Evolutionary conservation across 92 coral and sea anemone genomes (phyloP), one percentile per base, ranked within the genome.

Genomic region (Blastomussa wellsi): DNA sequence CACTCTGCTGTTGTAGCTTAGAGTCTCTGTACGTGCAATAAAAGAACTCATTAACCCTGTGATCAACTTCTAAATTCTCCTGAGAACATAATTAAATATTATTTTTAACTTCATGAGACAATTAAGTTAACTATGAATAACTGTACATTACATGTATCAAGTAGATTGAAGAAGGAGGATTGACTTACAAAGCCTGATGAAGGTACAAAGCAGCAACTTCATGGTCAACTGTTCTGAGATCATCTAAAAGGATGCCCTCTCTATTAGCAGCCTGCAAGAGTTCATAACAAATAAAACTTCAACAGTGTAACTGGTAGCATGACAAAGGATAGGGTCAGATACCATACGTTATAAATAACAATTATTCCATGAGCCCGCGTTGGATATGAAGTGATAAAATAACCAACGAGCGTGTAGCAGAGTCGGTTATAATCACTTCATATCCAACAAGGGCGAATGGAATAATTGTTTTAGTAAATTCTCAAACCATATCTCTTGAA

Each of bases 201-300:
- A 96, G 91, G 77, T 96, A 96, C 0, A 94, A 90, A 4, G 94
- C 90, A 47, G 98, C 98, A 4, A 94, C 88, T 70, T 96, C 99
- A 38, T 96, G 93, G 66, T 96, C 99, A 31, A 96, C 90, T 20
- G 98, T 89, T 7, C 89, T 90, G 20, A 96, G 90, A 49, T 96
- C 99, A 74, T 94, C 99, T 73, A 96, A 82, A 57, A 94, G 95
- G 72, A 96, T 96, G 2, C 97, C 99, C 73, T 96, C 93, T 69
- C 84, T 72, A 12, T 10, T 93, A 78, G 71, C 83, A 55, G 57
- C 74, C 91, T 92, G 84, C 39, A 81, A 84, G n/a, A 77, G 67
- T n/a, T 73, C 29, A 90, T 49, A 6, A 52, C n/a, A 66, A 29
- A 26, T 60, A 14, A 60, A 31, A 2, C 29, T 72, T 24, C 39